Evolutionary conservation across 2,888 invertebrate species (phyloP).

Genomic region (Hermodice carunculata): DNA sequence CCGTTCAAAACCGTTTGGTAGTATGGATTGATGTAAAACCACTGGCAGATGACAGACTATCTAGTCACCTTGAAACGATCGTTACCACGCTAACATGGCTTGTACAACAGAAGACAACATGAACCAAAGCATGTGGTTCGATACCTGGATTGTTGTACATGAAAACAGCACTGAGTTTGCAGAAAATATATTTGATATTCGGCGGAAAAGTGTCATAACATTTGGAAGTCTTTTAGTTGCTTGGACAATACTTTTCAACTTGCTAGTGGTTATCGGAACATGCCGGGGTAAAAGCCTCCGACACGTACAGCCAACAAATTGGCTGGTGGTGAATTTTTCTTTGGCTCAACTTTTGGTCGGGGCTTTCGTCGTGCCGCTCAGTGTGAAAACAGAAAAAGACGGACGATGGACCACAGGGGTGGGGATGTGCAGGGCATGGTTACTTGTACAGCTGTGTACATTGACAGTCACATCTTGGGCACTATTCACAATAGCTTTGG

Average conservation of each 20-base stretch:
- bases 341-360: conserved; percentile 21
- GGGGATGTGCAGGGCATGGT: conserved; percentile 25
- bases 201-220: conserved; percentile 14
- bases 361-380: conserved; percentile 26
- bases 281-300: not conserved
- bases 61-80: too few species aligned
- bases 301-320: conserved; percentile 2
- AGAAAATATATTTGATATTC: conserved; percentile 13
- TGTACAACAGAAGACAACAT: too few species aligned
- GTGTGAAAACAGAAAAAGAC: conserved; percentile 22
- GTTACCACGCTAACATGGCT: too few species aligned
- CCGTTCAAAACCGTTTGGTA: too few species aligned
- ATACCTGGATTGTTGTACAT: conserved; percentile 21
- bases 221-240: conserved; percentile 22
- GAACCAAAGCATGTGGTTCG: conserved; percentile 19
- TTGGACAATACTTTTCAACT: conserved; percentile 26
- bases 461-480: conserved; percentile 25
- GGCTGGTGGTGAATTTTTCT: conserved; percentile 24
- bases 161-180: conserved; percentile 13
- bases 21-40: too few species aligned
- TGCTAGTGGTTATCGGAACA: conserved; percentile 8
- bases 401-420: conserved; percentile 26
- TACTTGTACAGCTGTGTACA: conserved; percentile 22
- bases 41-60: too few species aligned
- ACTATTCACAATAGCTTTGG: conserved; percentile 22